Base-by-base conservation (phyloP, 2,113 vertebrate species). In the Dromaius novaehollandiae region DNA sequence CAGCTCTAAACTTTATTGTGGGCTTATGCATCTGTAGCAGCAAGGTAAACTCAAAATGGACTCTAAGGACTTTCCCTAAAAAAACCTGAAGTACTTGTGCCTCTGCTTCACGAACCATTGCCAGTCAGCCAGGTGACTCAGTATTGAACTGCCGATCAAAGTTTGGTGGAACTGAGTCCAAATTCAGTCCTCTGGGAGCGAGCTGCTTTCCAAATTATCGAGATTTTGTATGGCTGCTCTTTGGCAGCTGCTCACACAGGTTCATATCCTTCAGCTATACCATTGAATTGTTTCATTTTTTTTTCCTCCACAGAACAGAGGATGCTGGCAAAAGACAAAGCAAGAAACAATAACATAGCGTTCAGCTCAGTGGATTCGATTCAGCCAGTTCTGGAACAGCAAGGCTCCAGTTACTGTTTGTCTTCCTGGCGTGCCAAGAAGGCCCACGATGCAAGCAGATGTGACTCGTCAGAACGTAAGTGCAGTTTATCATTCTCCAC, bases 401-500 rank as follows among this genome's bases (percentile, higher is more conserved):
- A 44, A 83, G 14, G 1, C 68, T 91, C 4, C 24, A 38, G 0
- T 36, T 95, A 93, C 76, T 74, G 25, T 13, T 93, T 73, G 63
- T 48, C 61, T 60, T 91, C 16, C 55, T 0, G 0, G 46, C 56
- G 25, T 38, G 36, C 53, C 64, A 60, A 55, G 82, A 81, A 83
- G 44, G 32, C 32, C n/a, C 0, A 0, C 30, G 53, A 75, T 88
- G 42, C 36, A 84, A 60, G 64, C 51, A 84, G 18, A 63, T 56
- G 63, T 20, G 25, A 69, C 53, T 65, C 48, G 46, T 21, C 36
- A 88, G 86, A 88, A 65, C 30, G 2, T n/a, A 64, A 82, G 53
- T 55, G 36, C 40, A 70, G 19, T 91, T 95, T 89, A 77, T 88
- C 71, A 75, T 80, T 94, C 36, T 40, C 48, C 10, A n/a, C 92